Evolutionary conservation across 2,797 vertebrate genomes (phyloP).

Genomic region (Anableps anableps): DNA sequence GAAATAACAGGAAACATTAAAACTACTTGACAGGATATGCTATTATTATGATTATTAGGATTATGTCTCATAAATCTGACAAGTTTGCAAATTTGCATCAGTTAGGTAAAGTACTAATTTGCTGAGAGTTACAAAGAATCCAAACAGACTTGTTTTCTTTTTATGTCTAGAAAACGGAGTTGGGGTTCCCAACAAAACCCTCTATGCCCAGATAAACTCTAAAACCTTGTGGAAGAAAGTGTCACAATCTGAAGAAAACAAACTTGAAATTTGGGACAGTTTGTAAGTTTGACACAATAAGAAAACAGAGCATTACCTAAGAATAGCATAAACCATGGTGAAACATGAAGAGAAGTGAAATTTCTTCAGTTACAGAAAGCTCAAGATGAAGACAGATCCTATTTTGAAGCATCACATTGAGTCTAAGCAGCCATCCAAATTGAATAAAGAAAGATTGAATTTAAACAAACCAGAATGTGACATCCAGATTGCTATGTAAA

Average conservation of each 20-base stretch:
- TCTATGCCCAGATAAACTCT: background rate
- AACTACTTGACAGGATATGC: slow-evolving; percentile 7
- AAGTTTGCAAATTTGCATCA: background rate
- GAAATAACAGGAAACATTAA: too few species aligned
- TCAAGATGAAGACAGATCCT: background rate
- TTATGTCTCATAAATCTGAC: too few species aligned
- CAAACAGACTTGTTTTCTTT: background rate
- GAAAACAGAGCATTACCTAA: too few species aligned
- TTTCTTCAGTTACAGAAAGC: background rate
- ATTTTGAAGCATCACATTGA: background rate
- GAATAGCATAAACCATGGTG: too few species aligned
- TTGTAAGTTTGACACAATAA: too few species aligned
- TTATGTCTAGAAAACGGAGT: background rate
- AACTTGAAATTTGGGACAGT: too few species aligned
- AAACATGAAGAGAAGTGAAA: too few species aligned
- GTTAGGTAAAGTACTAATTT: background rate
- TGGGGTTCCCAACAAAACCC: background rate
- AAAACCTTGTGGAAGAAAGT: too few species aligned
- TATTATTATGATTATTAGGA: too few species aligned
- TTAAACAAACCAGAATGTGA: background rate
- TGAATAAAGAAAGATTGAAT: background rate
- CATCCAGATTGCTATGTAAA: slow-evolving; percentile 34
- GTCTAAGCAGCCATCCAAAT: background rate
- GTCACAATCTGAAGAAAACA: too few species aligned
- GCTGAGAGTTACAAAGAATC: background rate